A percentile compares a stretch with the other conserved stretches of the same genome.
Conservation (phyloP, 2,888 invertebrate species). For the Leucoma salicis region DNA sequence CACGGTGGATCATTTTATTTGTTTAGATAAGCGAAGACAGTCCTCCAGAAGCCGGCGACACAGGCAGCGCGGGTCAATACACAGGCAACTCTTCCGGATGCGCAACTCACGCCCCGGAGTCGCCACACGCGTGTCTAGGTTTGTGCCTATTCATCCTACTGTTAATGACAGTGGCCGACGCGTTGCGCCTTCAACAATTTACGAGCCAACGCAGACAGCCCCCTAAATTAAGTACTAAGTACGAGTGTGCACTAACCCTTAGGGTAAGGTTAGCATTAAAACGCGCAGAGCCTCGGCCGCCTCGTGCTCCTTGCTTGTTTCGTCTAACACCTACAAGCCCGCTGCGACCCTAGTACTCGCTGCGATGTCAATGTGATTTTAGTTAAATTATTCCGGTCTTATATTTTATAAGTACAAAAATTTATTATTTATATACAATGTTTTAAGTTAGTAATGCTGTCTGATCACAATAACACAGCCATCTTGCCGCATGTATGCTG, state of each 20-base stretch:
- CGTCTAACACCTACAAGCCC: slow-evolving; percentile 20
- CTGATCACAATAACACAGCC: slow-evolving; percentile 29
- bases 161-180: slow-evolving; percentile 56
- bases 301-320: slow-evolving; percentile 62
- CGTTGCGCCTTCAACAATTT: slow-evolving; percentile 31
- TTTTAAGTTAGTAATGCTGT: slow-evolving; percentile 41
- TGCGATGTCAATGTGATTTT: slow-evolving; percentile 63
- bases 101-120: slow-evolving; percentile 54
- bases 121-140: slow-evolving; percentile 75
- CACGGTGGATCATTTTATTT: too few relatives aligned
- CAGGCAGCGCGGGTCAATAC: slow-evolving; percentile 43
- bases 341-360: slow-evolving; percentile 46
- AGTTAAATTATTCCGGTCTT: slow-evolving; percentile 64
- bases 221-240: slow-evolving; percentile 49
- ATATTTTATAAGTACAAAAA: slow-evolving; percentile 67
- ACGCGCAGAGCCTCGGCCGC: slow-evolving; percentile 44
- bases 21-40: slow-evolving; percentile 72
- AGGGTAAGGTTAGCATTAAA: slow-evolving; percentile 48
- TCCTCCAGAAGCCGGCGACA: slow-evolving; percentile 39
- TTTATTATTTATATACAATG: slow-evolving; percentile 46
- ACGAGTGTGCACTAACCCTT: slow-evolving; percentile 74
- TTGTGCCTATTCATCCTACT: slow-evolving; percentile 74
- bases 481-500: slow-evolving; percentile 7
- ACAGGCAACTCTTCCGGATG: slow-evolving; percentile 55
- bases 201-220: slow-evolving; percentile 48